Evolutionary conservation across 2,797 vertebrate species (phyloP), one percentile per base, ranked within the genome.

Genomic region (Gouania willdenowi): DNA sequence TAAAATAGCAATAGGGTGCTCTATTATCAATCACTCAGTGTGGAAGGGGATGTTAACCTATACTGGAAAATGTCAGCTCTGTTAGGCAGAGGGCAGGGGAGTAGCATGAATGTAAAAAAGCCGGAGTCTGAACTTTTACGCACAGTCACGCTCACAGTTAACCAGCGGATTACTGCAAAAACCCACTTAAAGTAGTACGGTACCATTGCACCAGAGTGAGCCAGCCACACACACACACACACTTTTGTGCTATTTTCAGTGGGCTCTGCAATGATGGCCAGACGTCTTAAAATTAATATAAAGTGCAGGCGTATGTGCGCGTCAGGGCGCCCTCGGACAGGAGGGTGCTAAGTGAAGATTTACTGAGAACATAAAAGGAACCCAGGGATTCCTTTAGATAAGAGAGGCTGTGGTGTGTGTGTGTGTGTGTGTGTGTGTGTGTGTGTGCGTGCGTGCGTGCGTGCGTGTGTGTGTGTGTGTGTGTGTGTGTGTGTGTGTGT

Each of bases 311-410:
- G 14, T 32, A 21, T 14, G 37, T 7, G 41, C 21, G 18, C 3
- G 11, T 0, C 26, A 29, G 39, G 28, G 62, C 27, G 6, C 13
- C 4, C 8, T 43, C 16, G 29, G 10, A 48, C 29, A 42, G 38
- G 64, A 9, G 5, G 11, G 31, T 44, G 30, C 57, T 12, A 50
- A 61, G 54, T 18, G 37, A 59, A 67, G 73, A 75, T 81, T 83
- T 76, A 81, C 54, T 75, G 73, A 51, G 26, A 56, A 60, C 73
- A 70, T 51, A 68, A 71, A 79, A 45, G 50, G 68, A 77, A 73
- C 66, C 52, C 40, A 63, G 44, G 44, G 76, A 69, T 75, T 74
- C 65, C 66, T 62, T 36, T 24, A 70, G 77, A 81, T 82, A 74
- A 74, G 60, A 60, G 29, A n/a, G n/a, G n/a, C n/a, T n/a, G n/a